Base-by-base conservation (phyloP, 2,113 vertebrate genomes). In the Heterotilapia buettikoferi region DNA sequence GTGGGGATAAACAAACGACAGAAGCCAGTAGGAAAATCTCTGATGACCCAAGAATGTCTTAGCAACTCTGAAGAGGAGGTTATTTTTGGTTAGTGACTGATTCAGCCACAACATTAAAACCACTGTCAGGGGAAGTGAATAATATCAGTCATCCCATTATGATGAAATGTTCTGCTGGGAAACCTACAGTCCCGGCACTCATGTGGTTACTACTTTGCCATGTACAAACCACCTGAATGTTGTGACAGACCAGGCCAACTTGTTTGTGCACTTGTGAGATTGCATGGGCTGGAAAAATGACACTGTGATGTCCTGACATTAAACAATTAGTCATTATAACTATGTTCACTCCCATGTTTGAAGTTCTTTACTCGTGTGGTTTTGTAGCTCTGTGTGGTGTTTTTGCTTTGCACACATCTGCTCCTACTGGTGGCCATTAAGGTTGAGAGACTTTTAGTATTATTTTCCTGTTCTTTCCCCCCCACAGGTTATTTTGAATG, bases 1-100 rank as follows among this genome's bases (percentile, higher is more conserved):
- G 84, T 85, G 63, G 88, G 84, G 82, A 71, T 95, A 95, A 96
- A 96, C 95, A 96, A 92, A 92, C 21, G 50, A 36, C 82, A 88
- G 57, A 61, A 88, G 86, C 89, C 84, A 89, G 73, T 43, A 76
- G 56, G 85, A 86, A 80, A 88, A 93, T 92, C 90, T 87, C 68
- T 86, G 86, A 94, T 92, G 91, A 88, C 90, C 89, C 61, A 31
- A 82, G 45, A 29, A 86, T 84, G 88, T 92, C 88, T 73, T 87
- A 90, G 93, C 88, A 94, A 94, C 89, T 5, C 4, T 38, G 63
- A 21, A 88, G 80, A 88, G 79, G 54, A 52, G 86, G 84, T 88
- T 93, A 89, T 93, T 91, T 90, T 88, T 85, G 85, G 68, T 54
- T 66, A 18, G 6, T 56, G 11, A 80, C 26, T 73, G 45, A 78